Evolutionary conservation across 2,113 vertebrate species (phyloP).

Genomic region (Serinus canaria): DNA sequence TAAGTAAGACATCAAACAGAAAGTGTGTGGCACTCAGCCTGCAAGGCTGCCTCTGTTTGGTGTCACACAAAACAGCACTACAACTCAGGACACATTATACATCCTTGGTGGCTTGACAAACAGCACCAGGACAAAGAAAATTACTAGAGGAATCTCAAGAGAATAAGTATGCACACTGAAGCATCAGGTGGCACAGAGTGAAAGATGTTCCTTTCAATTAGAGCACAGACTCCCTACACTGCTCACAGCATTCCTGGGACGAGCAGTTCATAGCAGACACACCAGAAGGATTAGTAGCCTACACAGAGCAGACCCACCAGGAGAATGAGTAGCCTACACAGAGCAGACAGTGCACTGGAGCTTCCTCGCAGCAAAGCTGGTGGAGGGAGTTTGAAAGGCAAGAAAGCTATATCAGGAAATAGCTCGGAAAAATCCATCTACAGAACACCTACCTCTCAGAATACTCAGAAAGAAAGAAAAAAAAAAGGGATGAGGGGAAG

Average conservation of each 20-base stretch:
- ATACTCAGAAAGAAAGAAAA: neutral
- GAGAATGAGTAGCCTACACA: neutral
- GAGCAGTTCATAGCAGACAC: neutral
- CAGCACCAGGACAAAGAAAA: neutral
- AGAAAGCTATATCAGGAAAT: neutral
- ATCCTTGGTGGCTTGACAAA: neutral
- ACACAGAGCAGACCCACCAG: neutral
- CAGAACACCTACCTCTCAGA: neutral
- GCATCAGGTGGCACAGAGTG: neutral
- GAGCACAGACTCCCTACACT: neutral
- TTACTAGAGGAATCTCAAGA: neutral
- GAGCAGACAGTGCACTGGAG: neutral
- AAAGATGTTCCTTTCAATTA: neutral
- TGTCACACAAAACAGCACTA: neutral
- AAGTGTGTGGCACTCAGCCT: neutral
- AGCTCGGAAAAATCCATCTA: neutral
- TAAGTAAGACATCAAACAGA: neutral
- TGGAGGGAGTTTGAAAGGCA: neutral
- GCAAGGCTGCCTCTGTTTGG: neutral
- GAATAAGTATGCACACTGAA: neutral
- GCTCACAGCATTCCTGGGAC: neutral
- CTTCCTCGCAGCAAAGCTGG: neutral
- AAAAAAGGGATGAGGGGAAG: accelerated
- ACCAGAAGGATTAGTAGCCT: neutral
- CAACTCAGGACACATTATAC: neutral